Conservation (phyloP, 2,797 vertebrate species). For the Loris lydekkerianus region DNA sequence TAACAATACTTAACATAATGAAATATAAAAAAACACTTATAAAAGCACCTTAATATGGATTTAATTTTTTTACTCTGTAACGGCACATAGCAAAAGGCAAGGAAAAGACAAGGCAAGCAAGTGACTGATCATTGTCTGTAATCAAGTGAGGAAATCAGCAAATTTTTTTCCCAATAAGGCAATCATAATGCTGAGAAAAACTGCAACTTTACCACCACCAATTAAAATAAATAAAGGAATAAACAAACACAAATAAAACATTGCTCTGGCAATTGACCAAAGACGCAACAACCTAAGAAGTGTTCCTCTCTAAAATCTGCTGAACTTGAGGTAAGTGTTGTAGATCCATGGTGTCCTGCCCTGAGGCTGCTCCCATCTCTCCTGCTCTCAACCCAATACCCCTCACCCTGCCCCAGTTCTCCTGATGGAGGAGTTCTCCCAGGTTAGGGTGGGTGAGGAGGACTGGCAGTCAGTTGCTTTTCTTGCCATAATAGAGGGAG, state of each 20-base stretch:
- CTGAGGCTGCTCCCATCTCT: neutral
- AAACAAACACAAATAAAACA: neutral
- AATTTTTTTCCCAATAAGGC: neutral
- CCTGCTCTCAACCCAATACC: rapidly evolving
- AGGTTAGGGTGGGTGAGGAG: neutral
- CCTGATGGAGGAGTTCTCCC: rapidly evolving
- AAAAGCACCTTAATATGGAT: neutral
- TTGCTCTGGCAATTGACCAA: neutral
- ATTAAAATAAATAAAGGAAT: neutral
- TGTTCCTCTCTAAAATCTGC: neutral
- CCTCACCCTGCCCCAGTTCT: neutral
- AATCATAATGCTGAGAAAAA: conserved; percentile 1
- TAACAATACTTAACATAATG: neutral
- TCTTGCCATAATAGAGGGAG: neutral
- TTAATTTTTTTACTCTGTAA: conserved; percentile 14
- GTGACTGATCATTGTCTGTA: neutral
- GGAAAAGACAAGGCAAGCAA: neutral
- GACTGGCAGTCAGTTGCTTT: neutral
- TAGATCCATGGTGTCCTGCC: neutral
- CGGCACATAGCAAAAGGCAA: neutral
- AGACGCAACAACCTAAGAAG: neutral
- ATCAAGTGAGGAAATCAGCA: neutral
- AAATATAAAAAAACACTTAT: neutral
- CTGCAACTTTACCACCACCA: neutral
- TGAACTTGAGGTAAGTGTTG: neutral